phyloP scores from a whole-genome alignment of 2,888 invertebrate species.

The Temnothorax ravouxi region DNA sequence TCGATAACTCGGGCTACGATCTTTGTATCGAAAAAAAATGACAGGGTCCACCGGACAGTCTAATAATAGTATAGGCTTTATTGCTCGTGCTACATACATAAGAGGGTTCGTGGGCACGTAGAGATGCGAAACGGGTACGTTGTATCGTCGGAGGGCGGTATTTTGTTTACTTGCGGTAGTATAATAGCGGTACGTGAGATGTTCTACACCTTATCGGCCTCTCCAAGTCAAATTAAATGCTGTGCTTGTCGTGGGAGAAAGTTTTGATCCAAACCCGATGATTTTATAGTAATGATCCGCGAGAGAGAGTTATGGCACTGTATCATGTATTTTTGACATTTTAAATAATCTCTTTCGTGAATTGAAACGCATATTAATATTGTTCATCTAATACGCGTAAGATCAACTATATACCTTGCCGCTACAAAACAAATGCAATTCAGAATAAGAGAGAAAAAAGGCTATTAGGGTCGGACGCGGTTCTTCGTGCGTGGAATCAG shows the following conservation, averaged over 20 bases:
- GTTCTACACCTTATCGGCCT: constrained; percentile 63
- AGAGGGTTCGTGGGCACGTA: constrained; percentile 67
- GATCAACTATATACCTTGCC: not conserved
- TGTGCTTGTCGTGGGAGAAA: not conserved
- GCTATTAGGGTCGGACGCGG: too few relatives aligned
- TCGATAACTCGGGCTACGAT: constrained; percentile 60
- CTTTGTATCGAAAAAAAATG: constrained; percentile 61
- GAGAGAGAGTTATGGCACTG: not conserved
- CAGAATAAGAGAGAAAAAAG: too few relatives aligned
- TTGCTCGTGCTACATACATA: constrained; percentile 63
- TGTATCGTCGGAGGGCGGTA: constrained; percentile 25
- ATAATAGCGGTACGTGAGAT: constrained; percentile 53
- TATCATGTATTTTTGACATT: not conserved
- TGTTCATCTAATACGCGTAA: not conserved
- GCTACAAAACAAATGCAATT: not conserved
- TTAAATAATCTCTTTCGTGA: not conserved
- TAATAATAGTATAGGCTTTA: constrained; percentile 74
- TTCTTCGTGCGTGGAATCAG: too few relatives aligned
- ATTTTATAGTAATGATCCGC: not conserved
- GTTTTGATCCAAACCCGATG: not conserved
- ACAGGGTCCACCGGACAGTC: constrained; percentile 59
- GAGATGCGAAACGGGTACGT: constrained; percentile 65
- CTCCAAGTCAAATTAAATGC: constrained; percentile 71
- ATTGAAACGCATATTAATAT: not conserved
- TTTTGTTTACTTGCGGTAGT: constrained; percentile 65